Evolutionary conservation across 2,113 vertebrate species (phyloP).

Genomic region (Pterophyllum scalare): DNA sequence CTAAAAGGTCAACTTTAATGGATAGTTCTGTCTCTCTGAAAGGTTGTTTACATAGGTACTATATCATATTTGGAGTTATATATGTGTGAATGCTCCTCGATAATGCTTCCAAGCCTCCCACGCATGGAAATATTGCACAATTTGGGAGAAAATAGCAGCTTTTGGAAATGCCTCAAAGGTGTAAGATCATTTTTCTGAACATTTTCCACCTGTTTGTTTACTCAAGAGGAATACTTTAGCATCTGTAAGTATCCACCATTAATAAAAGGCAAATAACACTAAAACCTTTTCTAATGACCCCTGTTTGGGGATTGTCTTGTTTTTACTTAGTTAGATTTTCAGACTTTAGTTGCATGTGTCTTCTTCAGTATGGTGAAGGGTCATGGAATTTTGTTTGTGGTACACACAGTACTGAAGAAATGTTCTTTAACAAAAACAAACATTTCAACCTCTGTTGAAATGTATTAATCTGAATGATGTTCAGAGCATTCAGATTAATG

Average conservation of each 20-base stretch:
- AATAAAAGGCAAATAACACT: not conserved
- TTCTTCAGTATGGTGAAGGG: not conserved
- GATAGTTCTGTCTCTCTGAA: conserved; percentile 24
- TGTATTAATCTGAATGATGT: no score
- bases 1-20: conserved; percentile 70
- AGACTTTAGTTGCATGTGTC: no score
- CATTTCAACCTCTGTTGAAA: not conserved
- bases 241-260: not conserved
- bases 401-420: not conserved
- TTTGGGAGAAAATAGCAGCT: conserved; percentile 23
- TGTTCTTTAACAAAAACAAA: not conserved
- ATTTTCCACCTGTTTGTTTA: not conserved
- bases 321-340: no score
- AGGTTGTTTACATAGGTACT: conserved; percentile 37
- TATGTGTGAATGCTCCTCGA: conserved; percentile 3
- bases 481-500: not conserved
- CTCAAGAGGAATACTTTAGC: not conserved
- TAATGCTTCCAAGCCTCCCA: conserved; percentile 18
- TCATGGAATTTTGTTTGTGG: not conserved
- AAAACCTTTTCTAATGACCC: not conserved
- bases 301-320: not conserved
- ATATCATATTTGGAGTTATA: conserved; percentile 19
- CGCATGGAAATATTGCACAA: conserved; percentile 19
- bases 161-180: not conserved
- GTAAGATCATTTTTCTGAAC: not conserved